phyloP scores from a whole-genome alignment of 53 echinoderm and acorn worm species.

The Paracentrotus lividus region DNA sequence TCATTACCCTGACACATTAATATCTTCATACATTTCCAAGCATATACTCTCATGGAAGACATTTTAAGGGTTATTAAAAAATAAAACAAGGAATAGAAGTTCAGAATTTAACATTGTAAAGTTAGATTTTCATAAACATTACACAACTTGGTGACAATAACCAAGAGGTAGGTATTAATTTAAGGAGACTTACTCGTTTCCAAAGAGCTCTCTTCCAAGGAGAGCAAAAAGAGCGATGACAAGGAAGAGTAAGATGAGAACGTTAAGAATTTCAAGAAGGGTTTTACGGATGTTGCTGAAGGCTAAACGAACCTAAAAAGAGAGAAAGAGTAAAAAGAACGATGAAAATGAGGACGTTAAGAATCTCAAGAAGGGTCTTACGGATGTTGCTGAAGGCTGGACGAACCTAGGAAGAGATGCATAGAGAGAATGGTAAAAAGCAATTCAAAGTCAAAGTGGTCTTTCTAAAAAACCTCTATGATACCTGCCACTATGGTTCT shows the following conservation, averaged over 20 bases:
- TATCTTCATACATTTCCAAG: no score
- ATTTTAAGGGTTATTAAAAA: no score
- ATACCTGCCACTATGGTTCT: no score
- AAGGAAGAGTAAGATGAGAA: conserved; percentile 87
- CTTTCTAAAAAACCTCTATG: not conserved
- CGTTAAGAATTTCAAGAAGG: conserved; percentile 87
- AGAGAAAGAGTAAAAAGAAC: conserved; percentile 91
- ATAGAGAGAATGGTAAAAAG: not conserved
- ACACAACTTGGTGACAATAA: no score
- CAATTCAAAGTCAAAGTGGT: not conserved
- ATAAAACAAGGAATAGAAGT: no score
- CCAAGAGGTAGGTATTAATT: not conserved
- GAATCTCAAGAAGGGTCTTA: conserved; percentile 86
- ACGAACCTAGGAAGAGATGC: conserved; percentile 78
- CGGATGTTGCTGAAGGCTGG: conserved; percentile 95
- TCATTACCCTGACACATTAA: no score
- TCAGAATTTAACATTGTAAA: no score
- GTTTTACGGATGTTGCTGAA: conserved; percentile 95
- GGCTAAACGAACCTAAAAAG: conserved; percentile 82
- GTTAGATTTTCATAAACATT: no score
- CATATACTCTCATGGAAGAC: no score
- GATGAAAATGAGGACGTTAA: conserved; percentile 89
- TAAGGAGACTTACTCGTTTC: conserved; percentile 84
- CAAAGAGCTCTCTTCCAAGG: conserved; percentile 89
- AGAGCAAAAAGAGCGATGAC: conserved; percentile 93